phyloP scores from a whole-genome alignment of 2,797 vertebrate genomes.

The Coregonus ussuriensis region DNA sequence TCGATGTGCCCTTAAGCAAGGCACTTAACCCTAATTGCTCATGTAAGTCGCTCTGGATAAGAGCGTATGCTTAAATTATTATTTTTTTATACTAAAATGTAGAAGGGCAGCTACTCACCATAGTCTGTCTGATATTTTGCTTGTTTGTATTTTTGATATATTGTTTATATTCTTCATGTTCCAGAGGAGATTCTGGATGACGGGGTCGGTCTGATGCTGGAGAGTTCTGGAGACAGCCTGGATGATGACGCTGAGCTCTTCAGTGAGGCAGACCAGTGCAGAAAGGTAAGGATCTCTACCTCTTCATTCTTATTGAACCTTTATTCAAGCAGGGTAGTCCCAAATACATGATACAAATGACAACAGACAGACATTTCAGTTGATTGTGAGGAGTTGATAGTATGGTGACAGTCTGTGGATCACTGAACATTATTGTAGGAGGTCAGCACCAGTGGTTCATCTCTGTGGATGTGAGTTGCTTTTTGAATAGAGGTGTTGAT shows the following conservation, averaged over 20 bases:
- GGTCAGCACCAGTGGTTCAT: no score
- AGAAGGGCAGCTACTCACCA: no score
- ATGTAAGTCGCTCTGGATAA: no score
- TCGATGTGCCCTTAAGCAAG: no score
- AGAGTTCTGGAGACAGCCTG: constrained; percentile 71
- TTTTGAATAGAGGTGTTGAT: background rate
- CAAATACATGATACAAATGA: constrained; percentile 1
- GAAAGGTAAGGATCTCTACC: constrained; percentile 28
- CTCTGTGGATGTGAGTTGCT: background rate
- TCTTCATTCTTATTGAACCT: background rate
- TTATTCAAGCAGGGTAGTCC: background rate
- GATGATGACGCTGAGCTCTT: constrained; percentile 69
- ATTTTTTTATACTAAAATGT: no score
- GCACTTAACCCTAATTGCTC: no score
- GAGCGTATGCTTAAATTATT: no score
- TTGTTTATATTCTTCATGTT: background rate
- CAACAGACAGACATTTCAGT: no score
- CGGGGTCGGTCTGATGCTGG: constrained; percentile 74
- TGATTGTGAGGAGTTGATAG: no score
- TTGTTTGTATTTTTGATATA: background rate
- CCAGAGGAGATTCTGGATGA: constrained; percentile 81
- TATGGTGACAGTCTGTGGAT: no score
- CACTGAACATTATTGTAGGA: background rate
- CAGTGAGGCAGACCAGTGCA: constrained; percentile 68
- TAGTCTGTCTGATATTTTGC: background rate